Base-by-base conservation (phyloP, 2,888 invertebrate species). In the Cybosia mesomella region DNA sequence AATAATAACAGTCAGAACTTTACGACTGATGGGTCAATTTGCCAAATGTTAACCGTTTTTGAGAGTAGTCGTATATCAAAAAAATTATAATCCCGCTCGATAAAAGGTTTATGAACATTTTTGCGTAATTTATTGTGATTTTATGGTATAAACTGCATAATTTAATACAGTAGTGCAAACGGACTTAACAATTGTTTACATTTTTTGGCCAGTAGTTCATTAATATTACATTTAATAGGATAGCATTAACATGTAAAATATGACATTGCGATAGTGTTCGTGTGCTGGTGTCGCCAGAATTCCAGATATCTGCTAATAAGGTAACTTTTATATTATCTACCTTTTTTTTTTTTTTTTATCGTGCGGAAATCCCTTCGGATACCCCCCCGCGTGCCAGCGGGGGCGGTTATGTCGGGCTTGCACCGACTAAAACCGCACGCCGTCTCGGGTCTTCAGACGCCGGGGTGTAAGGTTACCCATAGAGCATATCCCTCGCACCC, bases 21-120 rank as follows among this genome's bases (percentile, higher is more conserved):
- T 34, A 64, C 53, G 67, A 76, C 76, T 74, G 77, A 75, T 67
- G 57, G 49, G 49, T 64, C 59, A 32, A 59, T 59, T 53, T n/a
- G 64, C 24, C 55, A 69, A 58, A 59, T 21, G 34, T 24, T 36
- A 21, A n/a, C 9, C 36, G n/a, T 36, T 58, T 36, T 22, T 18
- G 18, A 18, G 43, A 18, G 10, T 18, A 43, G 1, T 18, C 18
- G 18, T 5, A 7, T 7, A 43, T 7, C 18, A 39, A 36, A 39
- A 43, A 39, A 15, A 39, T 3, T 43, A 28, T 28, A 28, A 28
- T 28, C 28, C 5, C 3, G 28, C 7, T 4, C 18, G 1, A 18
- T 18, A 18, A 49, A 43, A 18, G 9, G 4, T 49, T n/a, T n/a
- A 18, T 43, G 18, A 2, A n/a, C n/a, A n/a, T 49, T 49, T 49